Evolutionary conservation across 2,797 vertebrate genomes (phyloP), one percentile per base, ranked within the genome.

Genomic region (Scleropages formosus): DNA sequence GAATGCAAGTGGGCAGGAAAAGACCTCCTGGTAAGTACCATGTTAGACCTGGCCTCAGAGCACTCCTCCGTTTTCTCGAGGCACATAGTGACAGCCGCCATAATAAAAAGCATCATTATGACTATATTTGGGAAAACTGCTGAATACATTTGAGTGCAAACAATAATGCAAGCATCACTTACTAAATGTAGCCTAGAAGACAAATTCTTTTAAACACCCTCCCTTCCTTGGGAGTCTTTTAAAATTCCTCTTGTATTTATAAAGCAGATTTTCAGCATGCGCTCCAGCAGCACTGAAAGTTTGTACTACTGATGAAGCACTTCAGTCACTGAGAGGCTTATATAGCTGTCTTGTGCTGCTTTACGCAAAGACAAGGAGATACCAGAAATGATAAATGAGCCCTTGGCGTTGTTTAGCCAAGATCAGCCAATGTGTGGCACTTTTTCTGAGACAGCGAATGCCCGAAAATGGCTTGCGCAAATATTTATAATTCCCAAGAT

Each of bases 1-100:
- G 97, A 99, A 82, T 98, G 97, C 91, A 98, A 98, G 86, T 99
- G 97, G 97, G 96, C 96, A 81, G 97, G 97, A 80, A 99, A 99
- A 92, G 96, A 98, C 90, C 92, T 96, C 47, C 86, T 91, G 90
- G 96, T 99, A 92, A 95, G 95, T 91, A 75, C 68, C 13, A 15
- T 20, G 16, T 31, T 16, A 71, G 31, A 6, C 31, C 31, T 6
- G 31, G 31, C 2, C 31, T 31, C 31, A 39, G 39, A n/a, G 39
- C n/a, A 39, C 31, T 31, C 2, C 31, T 39, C 2, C 39, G 31
- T 31, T 31, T 2, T 6, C 31, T 6, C 6, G 31, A 39, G 6
- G 31, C 31, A 39, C 31, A 39, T 6, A 31, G 2, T 39, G 31
- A 39, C 31, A 39, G 31, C 6, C 39, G 31, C 39, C 31, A 39